phyloP scores from a whole-genome alignment of 2,888 invertebrate species.

The Nephrocerus scutellatus region DNA sequence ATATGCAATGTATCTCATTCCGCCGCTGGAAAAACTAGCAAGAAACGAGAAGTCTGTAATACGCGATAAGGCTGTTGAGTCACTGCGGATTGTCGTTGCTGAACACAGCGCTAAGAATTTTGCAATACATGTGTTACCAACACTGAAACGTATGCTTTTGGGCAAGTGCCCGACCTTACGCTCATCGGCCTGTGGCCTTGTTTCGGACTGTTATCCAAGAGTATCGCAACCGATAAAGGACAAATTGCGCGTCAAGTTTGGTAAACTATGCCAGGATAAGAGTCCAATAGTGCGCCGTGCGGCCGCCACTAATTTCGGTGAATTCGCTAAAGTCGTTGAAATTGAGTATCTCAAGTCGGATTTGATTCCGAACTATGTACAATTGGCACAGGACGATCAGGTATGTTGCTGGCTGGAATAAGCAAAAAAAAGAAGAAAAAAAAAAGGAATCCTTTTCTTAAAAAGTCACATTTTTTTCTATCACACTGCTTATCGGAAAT shows the following conservation, averaged over 20 bases:
- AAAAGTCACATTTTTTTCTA: neutral
- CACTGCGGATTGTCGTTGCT: conserved; percentile 73
- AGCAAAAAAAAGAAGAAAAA: too few species aligned
- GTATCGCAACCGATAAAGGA: conserved; percentile 58
- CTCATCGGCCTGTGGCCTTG: conserved; percentile 80
- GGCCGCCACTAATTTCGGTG: conserved; percentile 90
- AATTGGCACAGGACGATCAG: conserved; percentile 86
- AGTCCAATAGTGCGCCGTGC: conserved; percentile 98
- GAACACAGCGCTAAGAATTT: conserved; percentile 84
- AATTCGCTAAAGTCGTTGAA: conserved; percentile 91
- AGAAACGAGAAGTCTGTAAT: conserved; percentile 97
- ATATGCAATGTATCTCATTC: conserved; percentile 79
- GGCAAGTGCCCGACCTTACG: conserved; percentile 89
- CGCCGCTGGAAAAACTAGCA: conserved; percentile 87
- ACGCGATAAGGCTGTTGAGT: conserved; percentile 93
- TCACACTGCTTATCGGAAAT: neutral
- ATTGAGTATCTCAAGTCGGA: conserved; percentile 88
- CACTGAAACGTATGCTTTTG: conserved; percentile 76
- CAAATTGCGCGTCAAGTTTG: conserved; percentile 75
- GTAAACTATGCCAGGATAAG: conserved; percentile 88
- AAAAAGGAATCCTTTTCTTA: conserved; percentile 1
- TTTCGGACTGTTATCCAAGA: conserved; percentile 67
- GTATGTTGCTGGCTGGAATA: conserved; percentile 34
- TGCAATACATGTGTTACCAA: conserved; percentile 86
- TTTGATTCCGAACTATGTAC: conserved; percentile 88